A percentile compares a stretch with the other conserved stretches of the same genome.
phyloP scores from a whole-genome alignment of 2,113 vertebrate species.

The Poecile atricapillus region DNA sequence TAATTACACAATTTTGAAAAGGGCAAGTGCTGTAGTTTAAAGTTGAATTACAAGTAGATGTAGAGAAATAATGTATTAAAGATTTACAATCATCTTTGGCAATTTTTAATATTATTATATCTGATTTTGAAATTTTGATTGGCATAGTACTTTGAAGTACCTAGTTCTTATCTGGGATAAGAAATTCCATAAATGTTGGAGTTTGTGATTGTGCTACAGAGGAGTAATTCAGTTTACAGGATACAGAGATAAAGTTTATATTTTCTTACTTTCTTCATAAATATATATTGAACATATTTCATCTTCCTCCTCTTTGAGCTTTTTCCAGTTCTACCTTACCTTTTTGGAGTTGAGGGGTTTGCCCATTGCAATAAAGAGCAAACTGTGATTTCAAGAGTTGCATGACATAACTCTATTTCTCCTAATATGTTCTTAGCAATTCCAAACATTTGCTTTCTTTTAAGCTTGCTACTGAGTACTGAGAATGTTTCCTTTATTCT shows the following conservation, averaged over 20 bases:
- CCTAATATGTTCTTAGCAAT: not conserved
- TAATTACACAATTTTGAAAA: not conserved
- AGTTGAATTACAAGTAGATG: not conserved
- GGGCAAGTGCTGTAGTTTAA: not conserved
- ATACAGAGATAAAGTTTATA: not conserved
- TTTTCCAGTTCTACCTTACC: not conserved
- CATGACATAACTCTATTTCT: not conserved
- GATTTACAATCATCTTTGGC: not conserved
- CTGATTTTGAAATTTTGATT: not conserved
- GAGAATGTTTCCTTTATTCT: not conserved
- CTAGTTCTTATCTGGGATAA: not conserved
- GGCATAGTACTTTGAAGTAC: not conserved
- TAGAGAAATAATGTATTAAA: not conserved
- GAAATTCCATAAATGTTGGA: not conserved
- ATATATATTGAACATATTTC: not conserved
- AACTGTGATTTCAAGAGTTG: not conserved
- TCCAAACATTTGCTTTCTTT: not conserved
- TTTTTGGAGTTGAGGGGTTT: not conserved
- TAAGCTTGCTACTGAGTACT: not conserved
- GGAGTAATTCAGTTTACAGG: not conserved
- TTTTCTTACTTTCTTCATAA: not conserved
- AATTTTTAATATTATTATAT: not conserved
- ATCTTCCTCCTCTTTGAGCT: not conserved
- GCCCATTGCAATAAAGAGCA: not conserved
- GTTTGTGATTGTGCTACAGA: not conserved